phyloP scores from a whole-genome alignment of 2,113 vertebrate species.

The Aphyosemion australe region DNA sequence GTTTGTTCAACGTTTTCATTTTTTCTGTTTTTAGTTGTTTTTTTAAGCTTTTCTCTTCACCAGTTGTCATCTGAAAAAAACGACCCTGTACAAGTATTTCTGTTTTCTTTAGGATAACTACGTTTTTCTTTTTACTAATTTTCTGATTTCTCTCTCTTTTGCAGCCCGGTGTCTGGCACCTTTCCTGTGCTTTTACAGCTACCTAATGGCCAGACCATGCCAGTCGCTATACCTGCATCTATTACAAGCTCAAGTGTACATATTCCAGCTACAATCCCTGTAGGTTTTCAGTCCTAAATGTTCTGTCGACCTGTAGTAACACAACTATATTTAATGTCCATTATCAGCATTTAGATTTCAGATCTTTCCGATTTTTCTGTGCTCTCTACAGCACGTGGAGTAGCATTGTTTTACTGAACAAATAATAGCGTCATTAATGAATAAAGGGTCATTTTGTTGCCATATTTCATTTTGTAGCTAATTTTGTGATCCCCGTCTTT shows the following conservation, averaged over 20 bases:
- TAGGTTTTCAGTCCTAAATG: slow-evolving; percentile 75
- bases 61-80: slow-evolving; percentile 34
- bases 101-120: slow-evolving; percentile 11
- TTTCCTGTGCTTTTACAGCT: slow-evolving; percentile 98
- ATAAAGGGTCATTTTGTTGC: neutral
- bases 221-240: slow-evolving; percentile 95
- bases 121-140: neutral
- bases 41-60: slow-evolving; percentile 24
- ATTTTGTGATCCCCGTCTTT: neutral
- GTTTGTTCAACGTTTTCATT: slow-evolving; percentile 19
- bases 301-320: neutral
- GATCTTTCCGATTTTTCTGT: neutral
- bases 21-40: slow-evolving; percentile 11
- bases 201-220: slow-evolving; percentile 98
- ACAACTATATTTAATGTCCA: too few relatives aligned
- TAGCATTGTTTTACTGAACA: neutral
- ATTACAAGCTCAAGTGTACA: slow-evolving; percentile 97
- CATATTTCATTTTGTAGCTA: neutral
- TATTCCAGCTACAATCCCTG: slow-evolving; percentile 95
- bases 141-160: slow-evolving; percentile 72
- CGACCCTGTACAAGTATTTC: slow-evolving; percentile 1
- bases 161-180: slow-evolving; percentile 93
- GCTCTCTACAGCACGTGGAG: neutral
- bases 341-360: too few relatives aligned
- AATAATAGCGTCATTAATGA: neutral